Conservation (phyloP, 2,113 vertebrate genomes). For the Cyanistes caeruleus region DNA sequence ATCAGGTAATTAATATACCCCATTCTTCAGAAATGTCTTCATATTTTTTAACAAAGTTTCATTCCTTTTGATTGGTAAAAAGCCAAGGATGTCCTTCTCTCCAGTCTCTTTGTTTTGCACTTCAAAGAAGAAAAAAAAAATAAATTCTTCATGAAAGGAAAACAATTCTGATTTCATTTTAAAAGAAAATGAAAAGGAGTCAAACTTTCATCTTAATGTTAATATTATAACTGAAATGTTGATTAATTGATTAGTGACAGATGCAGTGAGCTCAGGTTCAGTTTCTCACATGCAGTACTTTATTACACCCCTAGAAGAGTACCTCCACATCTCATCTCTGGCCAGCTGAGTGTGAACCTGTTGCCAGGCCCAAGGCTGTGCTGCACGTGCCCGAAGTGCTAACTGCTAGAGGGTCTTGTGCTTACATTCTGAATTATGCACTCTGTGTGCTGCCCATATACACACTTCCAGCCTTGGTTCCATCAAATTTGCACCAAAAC, state of each 20-base stretch:
- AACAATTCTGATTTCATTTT: background rate
- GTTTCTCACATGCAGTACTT: background rate
- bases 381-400: background rate
- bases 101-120: background rate
- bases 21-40: background rate
- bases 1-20: background rate
- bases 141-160: background rate
- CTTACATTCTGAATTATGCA: background rate
- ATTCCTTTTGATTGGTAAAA: background rate
- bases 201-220: background rate
- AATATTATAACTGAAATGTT: background rate
- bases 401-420: background rate
- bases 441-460: background rate
- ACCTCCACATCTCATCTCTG: background rate
- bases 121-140: background rate
- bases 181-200: slow-evolving; percentile 20
- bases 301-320: background rate
- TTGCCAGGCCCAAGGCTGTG: background rate
- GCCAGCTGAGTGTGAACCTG: background rate
- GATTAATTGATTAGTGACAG: background rate
- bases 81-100: background rate
- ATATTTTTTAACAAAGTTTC: background rate
- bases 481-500: background rate
- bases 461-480: background rate
- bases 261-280: background rate